phyloP scores from a whole-genome alignment of 1,140 invertebrate genomes.

The Listronotus bonariensis region DNA sequence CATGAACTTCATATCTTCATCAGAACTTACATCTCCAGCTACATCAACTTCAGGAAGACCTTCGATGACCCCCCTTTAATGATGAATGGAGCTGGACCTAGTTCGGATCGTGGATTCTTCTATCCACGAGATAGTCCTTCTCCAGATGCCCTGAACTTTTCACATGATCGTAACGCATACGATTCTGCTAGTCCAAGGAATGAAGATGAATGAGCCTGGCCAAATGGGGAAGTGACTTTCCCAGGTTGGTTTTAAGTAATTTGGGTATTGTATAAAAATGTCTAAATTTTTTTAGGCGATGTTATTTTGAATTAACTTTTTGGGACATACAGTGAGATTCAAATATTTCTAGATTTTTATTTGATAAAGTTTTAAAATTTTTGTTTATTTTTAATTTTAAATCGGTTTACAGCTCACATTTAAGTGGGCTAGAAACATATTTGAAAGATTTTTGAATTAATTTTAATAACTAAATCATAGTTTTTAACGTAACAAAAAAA shows the following conservation, averaged over 20 bases:
- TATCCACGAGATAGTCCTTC: constrained; percentile 62
- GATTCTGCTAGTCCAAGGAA: constrained; percentile 64
- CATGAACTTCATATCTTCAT: constrained; percentile 59
- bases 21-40: constrained; percentile 55
- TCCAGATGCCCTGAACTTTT: constrained; percentile 62
- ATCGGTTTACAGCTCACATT: background rate
- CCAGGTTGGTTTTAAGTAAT: constrained; percentile 50
- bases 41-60: constrained; percentile 52
- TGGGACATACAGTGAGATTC: constrained; percentile 11
- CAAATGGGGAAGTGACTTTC: constrained; percentile 51
- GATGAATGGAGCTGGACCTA: constrained; percentile 60
- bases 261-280: background rate
- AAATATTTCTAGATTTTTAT: background rate
- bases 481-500: too few relatives aligned
- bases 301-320: constrained; percentile 3
- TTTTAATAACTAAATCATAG: too few relatives aligned
- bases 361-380: too few relatives aligned
- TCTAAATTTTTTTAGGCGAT: constrained; percentile 21
- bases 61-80: constrained; percentile 59
- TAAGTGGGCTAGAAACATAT: too few relatives aligned
- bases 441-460: too few relatives aligned
- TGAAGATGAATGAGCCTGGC: constrained; percentile 65
- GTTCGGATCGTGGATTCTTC: constrained; percentile 60
- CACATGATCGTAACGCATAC: constrained; percentile 60
- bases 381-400: background rate